Base-by-base conservation (phyloP, 2,888 invertebrate species). In the Pecten maximus region DNA sequence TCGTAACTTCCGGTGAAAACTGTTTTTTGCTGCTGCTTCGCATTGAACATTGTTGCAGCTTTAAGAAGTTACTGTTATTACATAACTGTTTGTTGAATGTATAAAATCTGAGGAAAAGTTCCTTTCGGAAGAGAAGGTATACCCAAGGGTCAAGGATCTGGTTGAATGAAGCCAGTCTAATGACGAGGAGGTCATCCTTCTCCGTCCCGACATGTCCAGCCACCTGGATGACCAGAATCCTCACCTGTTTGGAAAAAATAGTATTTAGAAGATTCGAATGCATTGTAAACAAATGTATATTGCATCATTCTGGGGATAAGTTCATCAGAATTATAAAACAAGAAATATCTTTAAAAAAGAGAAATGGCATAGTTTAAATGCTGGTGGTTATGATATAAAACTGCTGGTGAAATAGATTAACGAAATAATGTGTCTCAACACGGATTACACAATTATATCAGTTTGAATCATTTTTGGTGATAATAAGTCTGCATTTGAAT, bases 81-180 rank as follows among this genome's bases (percentile, higher is more conserved):
- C 74, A 74, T 35, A 74, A 12, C 15, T 35, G 74, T 35, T 74
- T 74, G 74, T 28, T 74, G 35, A 74, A 74, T 28, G 74, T 35
- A 16, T 74, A 74, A 74, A 28, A 74, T 10, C 48, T 48, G 4
- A 48, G 6, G 48, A 91, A 28, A 10, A 91, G 35, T 50, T 93
- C 94, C 91, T 96, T 95, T 87, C 96, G 94, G 91, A 96, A 96
- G 15, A 97, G 94, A 91, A 97, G 96, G 93, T 97, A 97, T 28
- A 97, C 95, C 96, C 96, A 97, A 12, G 97, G 96, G 90, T 96
- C 96, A n/a, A 96, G 94, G 54, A 96, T 96, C 91, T 96, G 96
- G 92, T 96, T 96, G 89, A 96, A 93, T 40, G 96, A 96, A 15
- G 96, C 96, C 19, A 96, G 93, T 39, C 96, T 95, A 4, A 96